A percentile compares a stretch with the other conserved stretches of the same genome.
Conservation (phyloP, 2,888 invertebrate genomes). For the Cantharis nigra region DNA sequence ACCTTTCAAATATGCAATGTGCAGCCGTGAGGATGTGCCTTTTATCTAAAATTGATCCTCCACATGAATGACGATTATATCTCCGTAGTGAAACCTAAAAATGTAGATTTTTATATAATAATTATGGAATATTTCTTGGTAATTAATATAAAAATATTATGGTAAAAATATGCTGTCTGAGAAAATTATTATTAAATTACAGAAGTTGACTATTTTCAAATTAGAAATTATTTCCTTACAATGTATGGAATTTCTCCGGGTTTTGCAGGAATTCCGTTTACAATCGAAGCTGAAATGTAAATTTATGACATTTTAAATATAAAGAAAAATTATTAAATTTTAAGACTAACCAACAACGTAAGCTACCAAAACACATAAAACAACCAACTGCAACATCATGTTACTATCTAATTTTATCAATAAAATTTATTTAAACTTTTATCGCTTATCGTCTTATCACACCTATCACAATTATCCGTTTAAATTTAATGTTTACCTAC, state of each 20-base stretch:
- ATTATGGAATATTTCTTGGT: too few relatives aligned
- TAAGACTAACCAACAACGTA: not conserved
- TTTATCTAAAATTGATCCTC: not conserved
- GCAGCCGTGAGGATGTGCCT: not conserved
- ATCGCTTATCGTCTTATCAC: too few relatives aligned
- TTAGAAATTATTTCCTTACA: conserved; percentile 16
- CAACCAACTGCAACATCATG: not conserved
- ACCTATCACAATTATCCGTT: too few relatives aligned
- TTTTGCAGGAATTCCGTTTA: conserved; percentile 24
- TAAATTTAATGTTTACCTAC: too few relatives aligned
- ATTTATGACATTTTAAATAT: not conserved
- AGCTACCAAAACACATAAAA: not conserved
- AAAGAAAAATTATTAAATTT: not conserved
- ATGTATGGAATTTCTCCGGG: conserved; percentile 36
- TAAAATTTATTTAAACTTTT: too few relatives aligned
- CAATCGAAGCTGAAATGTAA: not conserved
- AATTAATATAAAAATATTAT: too few relatives aligned
- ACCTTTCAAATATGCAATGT: not conserved
- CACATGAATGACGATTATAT: not conserved
- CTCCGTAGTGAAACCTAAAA: not conserved
- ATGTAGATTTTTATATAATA: too few relatives aligned
- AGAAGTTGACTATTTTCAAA: not conserved
- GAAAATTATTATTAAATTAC: not conserved
- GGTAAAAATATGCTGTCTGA: too few relatives aligned
- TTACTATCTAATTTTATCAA: not conserved